Conservation (phyloP, 2,888 invertebrate species). For the Epinotia ramella region DNA sequence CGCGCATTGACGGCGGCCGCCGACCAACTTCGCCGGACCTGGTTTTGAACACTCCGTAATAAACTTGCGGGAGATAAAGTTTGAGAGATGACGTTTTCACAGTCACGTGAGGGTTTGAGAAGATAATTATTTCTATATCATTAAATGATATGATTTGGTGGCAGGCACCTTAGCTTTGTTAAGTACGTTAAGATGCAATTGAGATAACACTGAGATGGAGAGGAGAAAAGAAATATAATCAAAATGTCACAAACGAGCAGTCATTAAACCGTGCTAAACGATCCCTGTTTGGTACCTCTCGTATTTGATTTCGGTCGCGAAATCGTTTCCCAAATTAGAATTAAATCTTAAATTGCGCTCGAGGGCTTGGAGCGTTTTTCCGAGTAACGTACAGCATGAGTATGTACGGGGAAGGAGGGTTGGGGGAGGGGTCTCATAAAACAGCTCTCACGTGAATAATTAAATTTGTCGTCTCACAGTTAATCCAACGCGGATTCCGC, state of each 20-base stretch:
- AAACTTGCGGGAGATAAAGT: constrained; percentile 49
- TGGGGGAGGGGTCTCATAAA: constrained; percentile 7
- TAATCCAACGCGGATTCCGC: constrained; percentile 48
- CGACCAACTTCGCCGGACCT: constrained; percentile 21
- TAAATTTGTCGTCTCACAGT: constrained; percentile 46
- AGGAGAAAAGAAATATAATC: neutral
- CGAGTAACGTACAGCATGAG: neutral
- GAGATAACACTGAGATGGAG: too few relatives aligned
- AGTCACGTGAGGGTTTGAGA: neutral
- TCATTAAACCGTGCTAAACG: neutral
- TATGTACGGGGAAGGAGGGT: neutral
- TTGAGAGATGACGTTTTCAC: constrained; percentile 6
- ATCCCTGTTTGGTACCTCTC: neutral
- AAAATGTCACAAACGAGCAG: neutral
- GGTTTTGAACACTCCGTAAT: constrained; percentile 47
- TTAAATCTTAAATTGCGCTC: constrained; percentile 13
- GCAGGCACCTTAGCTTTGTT: too few relatives aligned
- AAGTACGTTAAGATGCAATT: too few relatives aligned
- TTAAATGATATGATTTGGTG: too few relatives aligned
- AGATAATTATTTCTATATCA: too few relatives aligned
- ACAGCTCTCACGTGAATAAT: constrained; percentile 43
- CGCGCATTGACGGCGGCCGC: constrained; percentile 55
- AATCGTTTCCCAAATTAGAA: constrained; percentile 8
- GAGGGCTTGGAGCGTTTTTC: constrained; percentile 20
- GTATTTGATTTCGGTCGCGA: constrained; percentile 2